Percentiles rank a stretch among this genome's conserved stretches.
phyloP scores from a whole-genome alignment of 2,797 vertebrate species.

The Myripristis murdjan region DNA sequence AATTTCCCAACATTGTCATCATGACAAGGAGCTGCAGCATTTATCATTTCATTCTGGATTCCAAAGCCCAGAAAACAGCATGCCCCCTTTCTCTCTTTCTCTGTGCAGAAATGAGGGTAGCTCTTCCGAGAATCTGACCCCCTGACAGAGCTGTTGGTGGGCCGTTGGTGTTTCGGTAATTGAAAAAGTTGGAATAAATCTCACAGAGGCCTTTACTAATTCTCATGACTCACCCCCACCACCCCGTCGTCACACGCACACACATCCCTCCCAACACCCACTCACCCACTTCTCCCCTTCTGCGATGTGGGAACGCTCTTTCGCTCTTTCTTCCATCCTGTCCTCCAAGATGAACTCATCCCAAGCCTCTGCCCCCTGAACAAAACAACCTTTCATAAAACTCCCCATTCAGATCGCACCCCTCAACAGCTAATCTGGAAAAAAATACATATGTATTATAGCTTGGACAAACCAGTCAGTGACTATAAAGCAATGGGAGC shows the following conservation, averaged over 20 bases:
- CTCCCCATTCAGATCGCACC: conserved; percentile 54
- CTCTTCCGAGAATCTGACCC: conserved; percentile 62
- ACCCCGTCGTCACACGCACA: no score
- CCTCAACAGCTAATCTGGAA: conserved; percentile 60
- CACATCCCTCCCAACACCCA: conserved; percentile 37
- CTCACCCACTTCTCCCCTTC: conserved; percentile 28
- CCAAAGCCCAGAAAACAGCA: background rate
- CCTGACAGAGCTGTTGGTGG: conserved; percentile 37
- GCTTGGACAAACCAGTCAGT: conserved; percentile 33
- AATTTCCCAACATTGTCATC: conserved; percentile 41
- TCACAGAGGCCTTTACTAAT: conserved; percentile 52
- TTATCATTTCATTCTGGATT: conserved; percentile 34
- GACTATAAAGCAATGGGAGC: conserved; percentile 33
- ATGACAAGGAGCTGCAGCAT: conserved; percentile 20
- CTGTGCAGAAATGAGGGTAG: conserved; percentile 15
- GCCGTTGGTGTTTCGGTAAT: conserved; percentile 41
- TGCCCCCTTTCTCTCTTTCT: conserved; percentile 24
- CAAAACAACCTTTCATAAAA: conserved; percentile 79
- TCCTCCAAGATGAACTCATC: conserved; percentile 81
- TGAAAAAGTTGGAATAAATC: conserved; percentile 64
- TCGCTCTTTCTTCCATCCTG: conserved; percentile 73
- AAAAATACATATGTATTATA: conserved; percentile 54
- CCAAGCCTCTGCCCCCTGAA: conserved; percentile 60
- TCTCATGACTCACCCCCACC: conserved; percentile 75
- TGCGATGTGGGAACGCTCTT: conserved; percentile 68